Base-by-base conservation (phyloP, 2,888 invertebrate genomes). In the Choristoneura rosaceana region DNA sequence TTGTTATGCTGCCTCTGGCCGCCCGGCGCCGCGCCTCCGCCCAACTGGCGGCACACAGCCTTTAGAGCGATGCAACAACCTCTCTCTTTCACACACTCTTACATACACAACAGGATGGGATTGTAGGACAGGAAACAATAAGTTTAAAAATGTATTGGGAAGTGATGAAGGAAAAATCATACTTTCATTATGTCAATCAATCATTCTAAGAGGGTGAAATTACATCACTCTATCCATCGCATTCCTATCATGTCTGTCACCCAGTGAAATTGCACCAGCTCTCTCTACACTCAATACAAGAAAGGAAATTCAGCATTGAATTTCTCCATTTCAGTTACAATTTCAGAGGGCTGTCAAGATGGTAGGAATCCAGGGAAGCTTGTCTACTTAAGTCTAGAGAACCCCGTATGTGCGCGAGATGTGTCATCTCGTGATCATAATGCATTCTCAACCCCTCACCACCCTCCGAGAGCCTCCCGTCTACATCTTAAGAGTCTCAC, bases 341-440 rank as follows among this genome's bases (percentile, higher is more conserved):
- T 85, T 84, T 79, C 80, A 89, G 76, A 83, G 85, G 87, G 86
- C 79, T 78, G 76, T 79, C 81, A 85, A 73, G 90, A 91, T 87
- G 82, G 76, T 82, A 89, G 90, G 84, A 88, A 86, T 84, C 75
- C 74, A 83, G 87, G 82, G 84, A 83, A 89, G 90, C 90, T 87
- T 84, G 84, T 84, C 85, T 89, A 90, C 84, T 86, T 86, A 86
- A 90, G 91, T 91, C 90, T 89, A 90, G 92, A 93, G 93, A 92
- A 92, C 84, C 82, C 86, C 77, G 80, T 90, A 93, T 90, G 91
- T 80, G 82, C 85, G 89, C 86, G 86, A 93, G 86, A 84, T 78
- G 14, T 12, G 14, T 41, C 1, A 70, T 83, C 83, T 90, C 87
- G 82, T 85, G 86, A 84, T 78, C 92, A 92, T 90, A 92, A 87